Evolutionary conservation across 2,888 invertebrate genomes (phyloP), one percentile per base, ranked within the genome.

Genomic region (Augiades crinisus): DNA sequence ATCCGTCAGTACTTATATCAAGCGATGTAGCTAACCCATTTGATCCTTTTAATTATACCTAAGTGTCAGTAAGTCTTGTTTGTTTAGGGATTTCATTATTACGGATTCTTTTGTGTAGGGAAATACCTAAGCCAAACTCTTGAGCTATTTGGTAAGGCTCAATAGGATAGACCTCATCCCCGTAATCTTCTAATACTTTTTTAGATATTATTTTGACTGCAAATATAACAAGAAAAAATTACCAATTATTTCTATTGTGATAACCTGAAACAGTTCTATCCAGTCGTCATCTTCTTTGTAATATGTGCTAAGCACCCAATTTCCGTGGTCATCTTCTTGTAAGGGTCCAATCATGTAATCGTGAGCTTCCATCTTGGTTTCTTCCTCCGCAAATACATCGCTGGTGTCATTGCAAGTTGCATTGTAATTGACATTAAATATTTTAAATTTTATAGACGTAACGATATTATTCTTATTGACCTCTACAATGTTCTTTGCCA

Each of bases 261-360:
- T 78, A 40, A 81, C 75, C 73, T 84, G 80, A 56, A 75, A 86
- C 45, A 76, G 19, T 55, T 88, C 88, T 1, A 70, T 60, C 74
- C 71, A 76, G 1, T 71, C 56, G 5, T 59, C 75, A 17, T 75
- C 59, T 0, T 72, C 70, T 27, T 62, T 65, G 1, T 64, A 70
- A 50, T 71, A 81, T 0, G 72, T 56, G 40, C 82, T 83, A 0
- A 88, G 50, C 27, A 83, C 70, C 88, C 88, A 89, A 52, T 89
- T 89, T 0, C 88, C 88, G 44, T 81, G 70, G 30, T 87, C 79
- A 0, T 73, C 70, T 2, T 66, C 64, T 3, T 19, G 13, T 5
- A 88, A 30, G 0, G 88, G 88, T 1, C 88, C 88, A 1, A 88
- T 66, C 44, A 73, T 59, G 53, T 81, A 75, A 3, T 85, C 80